Percentiles rank a stretch among this genome's conserved stretches.
These are phyloP conservation scores for Euschistus heros DNA, from an alignment of 1,140 invertebrate genomes.

Conservation along the genomic window DNA sequence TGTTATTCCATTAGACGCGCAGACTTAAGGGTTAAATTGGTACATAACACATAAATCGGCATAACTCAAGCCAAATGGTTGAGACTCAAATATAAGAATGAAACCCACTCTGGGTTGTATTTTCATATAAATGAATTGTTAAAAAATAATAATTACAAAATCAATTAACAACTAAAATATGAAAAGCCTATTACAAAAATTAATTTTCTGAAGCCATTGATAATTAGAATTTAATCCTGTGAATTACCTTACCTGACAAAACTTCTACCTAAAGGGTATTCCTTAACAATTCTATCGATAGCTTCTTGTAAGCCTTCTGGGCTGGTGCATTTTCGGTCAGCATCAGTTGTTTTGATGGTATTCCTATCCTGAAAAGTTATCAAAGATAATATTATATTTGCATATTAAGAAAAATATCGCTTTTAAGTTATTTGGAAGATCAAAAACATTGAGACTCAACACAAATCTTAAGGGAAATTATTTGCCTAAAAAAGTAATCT, in stretches of 20 bases:
- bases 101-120: too few species aligned
- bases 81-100: too few species aligned
- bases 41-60: too few species aligned
- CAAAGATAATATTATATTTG: background rate
- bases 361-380: constrained; percentile 54
- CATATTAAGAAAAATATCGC: background rate
- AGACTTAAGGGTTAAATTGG: too few species aligned
- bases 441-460: too few species aligned
- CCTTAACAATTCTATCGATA: constrained; percentile 61
- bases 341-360: constrained; percentile 72
- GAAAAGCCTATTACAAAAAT: background rate
- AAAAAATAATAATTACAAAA: too few species aligned
- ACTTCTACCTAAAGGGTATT: constrained; percentile 60
- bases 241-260: constrained; percentile 61
- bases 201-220: background rate
- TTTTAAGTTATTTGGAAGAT: background rate
- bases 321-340: constrained; percentile 64
- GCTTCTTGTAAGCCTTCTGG: constrained; percentile 72
- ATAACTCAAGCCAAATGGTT: too few species aligned
- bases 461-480: too few species aligned
- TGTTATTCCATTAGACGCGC: too few species aligned
- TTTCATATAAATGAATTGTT: too few species aligned
- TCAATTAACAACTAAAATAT: too few species aligned
- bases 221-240: background rate
- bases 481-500: too few species aligned